Evolutionary conservation across 1,140 invertebrate genomes (phyloP).

Genomic region (Listronotus bonariensis): DNA sequence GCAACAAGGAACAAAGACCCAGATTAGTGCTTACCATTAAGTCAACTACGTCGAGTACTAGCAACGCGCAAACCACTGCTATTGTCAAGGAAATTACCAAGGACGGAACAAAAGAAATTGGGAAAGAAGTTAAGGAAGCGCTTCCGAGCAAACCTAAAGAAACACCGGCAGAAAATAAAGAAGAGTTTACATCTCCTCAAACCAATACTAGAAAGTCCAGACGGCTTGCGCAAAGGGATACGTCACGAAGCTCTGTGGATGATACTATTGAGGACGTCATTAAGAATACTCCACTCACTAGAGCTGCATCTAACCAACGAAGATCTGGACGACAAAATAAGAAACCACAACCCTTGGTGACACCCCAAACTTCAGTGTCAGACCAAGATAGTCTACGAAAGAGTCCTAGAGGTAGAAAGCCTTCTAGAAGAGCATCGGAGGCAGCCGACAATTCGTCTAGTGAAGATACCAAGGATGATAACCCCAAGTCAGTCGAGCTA

Average conservation of each 20-base stretch:
- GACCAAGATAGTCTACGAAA: slow-evolving; percentile 57
- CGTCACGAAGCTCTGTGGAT: slow-evolving; percentile 73
- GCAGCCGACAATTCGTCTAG: slow-evolving; percentile 64
- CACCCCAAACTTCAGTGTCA: slow-evolving; percentile 46
- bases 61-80: slow-evolving; percentile 55
- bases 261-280: slow-evolving; percentile 87
- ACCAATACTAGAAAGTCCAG: slow-evolving; percentile 78
- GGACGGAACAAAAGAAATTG: slow-evolving; percentile 45
- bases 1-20: slow-evolving; percentile 63
- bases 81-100: slow-evolving; percentile 59
- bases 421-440: slow-evolving; percentile 66
- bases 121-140: slow-evolving; percentile 32
- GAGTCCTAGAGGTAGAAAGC: slow-evolving; percentile 63
- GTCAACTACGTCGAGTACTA: slow-evolving; percentile 61
- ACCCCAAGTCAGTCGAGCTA: slow-evolving; percentile 46
- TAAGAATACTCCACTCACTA: slow-evolving; percentile 60
- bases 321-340: slow-evolving; percentile 43
- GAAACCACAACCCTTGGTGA: slow-evolving; percentile 50
- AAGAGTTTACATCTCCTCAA: slow-evolving; percentile 65
- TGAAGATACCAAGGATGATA: slow-evolving; percentile 55
- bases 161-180: slow-evolving; percentile 58
- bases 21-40: slow-evolving; percentile 80
- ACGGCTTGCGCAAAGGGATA: slow-evolving; percentile 76
- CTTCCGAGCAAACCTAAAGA: slow-evolving; percentile 15
- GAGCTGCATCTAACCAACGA: slow-evolving; percentile 50